These are phyloP conservation scores for Lophotis ruficrista DNA, from an alignment of 2,113 vertebrate genomes.

Conservation along the genomic window DNA sequence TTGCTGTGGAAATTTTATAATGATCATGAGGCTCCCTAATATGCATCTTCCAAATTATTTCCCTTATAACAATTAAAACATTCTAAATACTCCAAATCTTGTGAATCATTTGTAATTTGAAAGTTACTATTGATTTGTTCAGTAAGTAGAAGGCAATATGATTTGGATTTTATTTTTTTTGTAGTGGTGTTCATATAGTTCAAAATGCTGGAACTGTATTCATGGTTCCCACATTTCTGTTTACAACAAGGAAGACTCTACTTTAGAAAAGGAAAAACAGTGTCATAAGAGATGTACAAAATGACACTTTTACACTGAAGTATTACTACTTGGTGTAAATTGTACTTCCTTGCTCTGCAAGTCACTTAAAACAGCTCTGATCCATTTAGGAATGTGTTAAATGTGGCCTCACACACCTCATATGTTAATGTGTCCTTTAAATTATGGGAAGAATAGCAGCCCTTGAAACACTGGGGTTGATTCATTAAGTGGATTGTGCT, in stretches of 20 bases:
- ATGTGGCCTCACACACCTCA: not conserved
- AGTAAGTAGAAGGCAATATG: not conserved
- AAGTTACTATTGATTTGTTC: not conserved
- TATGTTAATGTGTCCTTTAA: not conserved
- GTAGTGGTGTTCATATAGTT: not conserved
- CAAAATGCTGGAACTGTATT: not conserved
- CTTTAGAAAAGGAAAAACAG: not conserved
- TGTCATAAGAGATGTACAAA: not conserved
- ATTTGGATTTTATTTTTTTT: not conserved
- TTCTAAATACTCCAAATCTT: not conserved
- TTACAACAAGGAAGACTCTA: not conserved
- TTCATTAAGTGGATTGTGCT: not conserved
- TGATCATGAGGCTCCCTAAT: not conserved
- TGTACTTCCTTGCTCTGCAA: not conserved
- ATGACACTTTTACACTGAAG: not conserved
- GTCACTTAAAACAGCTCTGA: not conserved
- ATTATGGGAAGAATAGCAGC: not conserved
- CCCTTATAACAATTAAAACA: not conserved
- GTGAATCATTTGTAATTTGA: not conserved
- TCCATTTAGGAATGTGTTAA: not conserved
- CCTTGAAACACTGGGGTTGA: not conserved
- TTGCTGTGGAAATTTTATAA: not conserved
- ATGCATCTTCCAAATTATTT: not conserved
- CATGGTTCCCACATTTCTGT: not conserved
- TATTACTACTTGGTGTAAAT: not conserved